Percentiles rank a stretch among this genome's conserved stretches.
These are phyloP conservation scores for Steinernema khuongi DNA, from an alignment of 1,140 invertebrate genomes.

Conservation along the genomic window DNA sequence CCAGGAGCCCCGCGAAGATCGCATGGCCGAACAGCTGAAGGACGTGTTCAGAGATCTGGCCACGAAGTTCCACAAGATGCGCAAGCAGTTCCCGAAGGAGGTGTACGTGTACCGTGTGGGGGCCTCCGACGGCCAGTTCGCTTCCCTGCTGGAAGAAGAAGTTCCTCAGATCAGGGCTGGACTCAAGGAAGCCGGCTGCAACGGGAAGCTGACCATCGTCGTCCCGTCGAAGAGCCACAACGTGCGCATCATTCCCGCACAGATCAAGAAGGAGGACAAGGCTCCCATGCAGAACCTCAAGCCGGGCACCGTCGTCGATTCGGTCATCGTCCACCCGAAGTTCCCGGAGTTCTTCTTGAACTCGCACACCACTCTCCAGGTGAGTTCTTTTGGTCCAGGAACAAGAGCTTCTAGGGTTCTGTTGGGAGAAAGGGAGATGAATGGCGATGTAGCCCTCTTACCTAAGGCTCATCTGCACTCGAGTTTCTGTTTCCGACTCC, in stretches of 20 bases:
- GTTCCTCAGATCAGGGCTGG: not conserved
- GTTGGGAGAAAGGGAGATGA: no score
- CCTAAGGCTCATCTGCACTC: no score
- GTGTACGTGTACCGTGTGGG: not conserved
- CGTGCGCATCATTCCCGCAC: not conserved
- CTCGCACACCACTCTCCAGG: not conserved
- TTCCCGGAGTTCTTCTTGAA: not conserved
- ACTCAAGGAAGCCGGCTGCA: not conserved
- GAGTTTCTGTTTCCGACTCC: not conserved
- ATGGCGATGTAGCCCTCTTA: no score
- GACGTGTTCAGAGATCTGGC: not conserved
- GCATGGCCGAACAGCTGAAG: not conserved
- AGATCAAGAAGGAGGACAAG: not conserved
- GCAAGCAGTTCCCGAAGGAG: not conserved
- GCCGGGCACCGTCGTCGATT: not conserved
- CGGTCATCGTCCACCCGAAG: not conserved
- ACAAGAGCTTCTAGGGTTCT: no score
- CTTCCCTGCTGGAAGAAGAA: not conserved
- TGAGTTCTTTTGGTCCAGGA: no score
- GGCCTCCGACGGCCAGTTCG: not conserved
- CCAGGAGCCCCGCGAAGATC: not conserved
- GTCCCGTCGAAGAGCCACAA: not conserved
- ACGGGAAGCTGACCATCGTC: not conserved
- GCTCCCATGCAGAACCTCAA: not conserved
- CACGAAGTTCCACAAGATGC: not conserved